These are phyloP conservation scores for Stictonetta naevosa DNA, from an alignment of 2,113 vertebrate species.

Conservation along the genomic window DNA sequence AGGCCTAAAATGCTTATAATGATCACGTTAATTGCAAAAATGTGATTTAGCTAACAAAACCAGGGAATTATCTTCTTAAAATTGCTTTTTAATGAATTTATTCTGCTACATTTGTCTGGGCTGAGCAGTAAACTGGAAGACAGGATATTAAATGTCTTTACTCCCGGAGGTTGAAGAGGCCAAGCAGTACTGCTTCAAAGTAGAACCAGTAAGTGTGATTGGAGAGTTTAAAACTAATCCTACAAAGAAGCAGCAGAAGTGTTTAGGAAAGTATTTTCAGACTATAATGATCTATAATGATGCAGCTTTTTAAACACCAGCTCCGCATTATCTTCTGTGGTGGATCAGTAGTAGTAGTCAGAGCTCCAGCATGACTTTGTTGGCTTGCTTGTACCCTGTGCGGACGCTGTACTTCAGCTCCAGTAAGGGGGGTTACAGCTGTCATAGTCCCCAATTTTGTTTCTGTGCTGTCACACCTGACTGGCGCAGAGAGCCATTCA, in stretches of 20 bases:
- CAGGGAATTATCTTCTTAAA: background rate
- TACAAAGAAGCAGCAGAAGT: background rate
- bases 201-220: background rate
- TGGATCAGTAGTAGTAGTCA: background rate
- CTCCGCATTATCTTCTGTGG: background rate
- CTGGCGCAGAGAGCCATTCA: background rate
- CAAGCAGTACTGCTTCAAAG: background rate
- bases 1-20: background rate
- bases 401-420: background rate
- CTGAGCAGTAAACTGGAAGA: background rate
- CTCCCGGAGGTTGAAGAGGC: background rate
- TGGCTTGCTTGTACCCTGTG: background rate
- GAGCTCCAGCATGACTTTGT: background rate
- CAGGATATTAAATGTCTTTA: background rate
- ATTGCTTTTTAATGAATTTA: slow-evolving; percentile 37
- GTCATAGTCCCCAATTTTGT: background rate
- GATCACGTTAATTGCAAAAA: background rate
- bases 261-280: background rate
- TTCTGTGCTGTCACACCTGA: background rate
- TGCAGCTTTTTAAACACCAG: background rate
- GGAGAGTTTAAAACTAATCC: background rate
- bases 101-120: background rate
- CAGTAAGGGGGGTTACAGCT: background rate
- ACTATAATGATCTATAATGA: background rate
- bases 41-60: background rate